These are phyloP conservation scores for Stenchaetothrips biformis DNA, from an alignment of 2,888 invertebrate genomes.

Conservation along the genomic window DNA sequence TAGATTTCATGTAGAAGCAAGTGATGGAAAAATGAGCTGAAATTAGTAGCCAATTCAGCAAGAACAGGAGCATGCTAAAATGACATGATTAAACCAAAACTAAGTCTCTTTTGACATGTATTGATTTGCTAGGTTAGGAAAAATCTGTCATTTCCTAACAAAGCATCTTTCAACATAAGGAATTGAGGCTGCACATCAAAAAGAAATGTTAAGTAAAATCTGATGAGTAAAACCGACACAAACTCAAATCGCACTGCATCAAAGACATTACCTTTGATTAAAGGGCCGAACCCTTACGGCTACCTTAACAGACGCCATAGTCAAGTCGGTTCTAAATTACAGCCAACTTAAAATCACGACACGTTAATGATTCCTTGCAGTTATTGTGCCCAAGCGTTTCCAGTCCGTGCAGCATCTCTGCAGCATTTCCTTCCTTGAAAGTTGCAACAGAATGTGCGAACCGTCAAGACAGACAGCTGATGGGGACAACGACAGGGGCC, in stretches of 20 bases:
- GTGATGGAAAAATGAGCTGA: background rate
- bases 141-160: background rate
- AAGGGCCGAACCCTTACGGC: constrained; percentile 87
- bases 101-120: background rate
- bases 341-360: background rate
- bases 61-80: background rate
- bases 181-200: background rate
- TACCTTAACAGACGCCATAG: constrained; percentile 87
- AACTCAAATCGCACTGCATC: background rate
- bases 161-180: background rate
- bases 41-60: background rate
- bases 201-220: background rate
- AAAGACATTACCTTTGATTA: constrained; percentile 66
- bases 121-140: background rate
- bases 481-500: background rate
- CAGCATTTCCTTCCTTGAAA: background rate
- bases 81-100: background rate
- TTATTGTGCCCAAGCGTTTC: background rate
- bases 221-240: background rate
- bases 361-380: background rate
- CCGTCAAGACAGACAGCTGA: constrained; percentile 17
- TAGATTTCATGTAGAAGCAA: background rate
- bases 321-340: constrained; percentile 1
- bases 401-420: background rate
- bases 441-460: background rate